These are phyloP conservation scores for Chaetodon trifasciatus DNA, from an alignment of 2,797 vertebrate species.

Conservation along the genomic window DNA sequence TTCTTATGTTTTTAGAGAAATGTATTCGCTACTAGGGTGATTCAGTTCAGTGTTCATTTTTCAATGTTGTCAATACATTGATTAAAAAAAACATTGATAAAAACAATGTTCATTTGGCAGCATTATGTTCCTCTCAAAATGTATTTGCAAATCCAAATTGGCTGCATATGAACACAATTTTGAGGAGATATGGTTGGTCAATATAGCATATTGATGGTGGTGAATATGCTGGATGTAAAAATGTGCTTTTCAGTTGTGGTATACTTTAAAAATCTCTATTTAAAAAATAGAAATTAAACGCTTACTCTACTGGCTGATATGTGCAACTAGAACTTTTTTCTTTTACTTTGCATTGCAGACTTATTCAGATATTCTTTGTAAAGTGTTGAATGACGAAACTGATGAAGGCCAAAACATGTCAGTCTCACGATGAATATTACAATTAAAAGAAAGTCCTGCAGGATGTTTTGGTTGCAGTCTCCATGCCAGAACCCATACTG, in stretches of 20 bases:
- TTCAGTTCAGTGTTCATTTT: too few relatives aligned
- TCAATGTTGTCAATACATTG: too few relatives aligned
- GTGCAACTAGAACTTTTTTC: neutral
- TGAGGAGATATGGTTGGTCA: neutral
- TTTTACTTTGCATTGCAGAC: neutral
- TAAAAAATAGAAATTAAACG: neutral
- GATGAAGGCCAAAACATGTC: neutral
- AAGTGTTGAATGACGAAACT: neutral
- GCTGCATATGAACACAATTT: too few relatives aligned
- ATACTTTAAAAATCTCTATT: neutral
- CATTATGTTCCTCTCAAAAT: neutral
- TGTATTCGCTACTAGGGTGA: too few relatives aligned
- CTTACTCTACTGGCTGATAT: neutral
- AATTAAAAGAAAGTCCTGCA: neutral
- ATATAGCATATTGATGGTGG: neutral
- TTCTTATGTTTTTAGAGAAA: neutral
- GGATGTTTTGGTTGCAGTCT: neutral
- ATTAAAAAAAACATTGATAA: too few relatives aligned
- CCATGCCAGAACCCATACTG: neutral
- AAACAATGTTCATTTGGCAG: neutral
- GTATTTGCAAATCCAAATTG: neutral
- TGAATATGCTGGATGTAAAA: neutral
- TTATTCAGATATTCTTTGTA: neutral
- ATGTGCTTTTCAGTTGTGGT: neutral
- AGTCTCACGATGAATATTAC: neutral